Conservation (phyloP, 2,888 invertebrate genomes). For the Agrypnus murinus region DNA sequence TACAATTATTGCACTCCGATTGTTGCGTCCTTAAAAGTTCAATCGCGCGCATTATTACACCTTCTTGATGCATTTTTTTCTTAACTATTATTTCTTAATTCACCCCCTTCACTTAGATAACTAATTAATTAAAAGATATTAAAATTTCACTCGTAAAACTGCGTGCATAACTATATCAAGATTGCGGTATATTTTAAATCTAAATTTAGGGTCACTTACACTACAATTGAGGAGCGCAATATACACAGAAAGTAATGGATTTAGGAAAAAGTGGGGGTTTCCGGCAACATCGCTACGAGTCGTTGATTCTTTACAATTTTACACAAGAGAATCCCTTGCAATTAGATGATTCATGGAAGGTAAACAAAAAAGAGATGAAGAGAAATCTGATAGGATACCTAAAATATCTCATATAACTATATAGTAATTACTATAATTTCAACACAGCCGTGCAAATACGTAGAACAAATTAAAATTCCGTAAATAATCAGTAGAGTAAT, state of each 20-base stretch:
- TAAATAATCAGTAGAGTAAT: too few relatives aligned
- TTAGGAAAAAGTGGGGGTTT: slow-evolving; percentile 42
- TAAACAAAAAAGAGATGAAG: too few relatives aligned
- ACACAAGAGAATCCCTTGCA: slow-evolving; percentile 21
- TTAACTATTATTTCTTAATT: neutral
- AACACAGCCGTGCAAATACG: too few relatives aligned
- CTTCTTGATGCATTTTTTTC: slow-evolving; percentile 28
- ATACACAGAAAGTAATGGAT: slow-evolving; percentile 28
- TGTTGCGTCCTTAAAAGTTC: slow-evolving; percentile 29
- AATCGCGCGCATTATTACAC: slow-evolving; percentile 35
- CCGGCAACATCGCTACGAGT: slow-evolving; percentile 47
- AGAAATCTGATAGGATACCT: too few relatives aligned
- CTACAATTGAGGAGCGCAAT: slow-evolving; percentile 34
- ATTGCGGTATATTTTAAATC: slow-evolving; percentile 17
- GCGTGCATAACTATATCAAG: neutral
- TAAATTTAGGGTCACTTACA: slow-evolving; percentile 43
- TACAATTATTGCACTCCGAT: slow-evolving; percentile 38
- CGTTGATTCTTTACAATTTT: slow-evolving; percentile 39
- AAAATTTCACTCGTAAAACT: neutral
- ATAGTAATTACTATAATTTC: too few relatives aligned
- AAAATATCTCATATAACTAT: too few relatives aligned
- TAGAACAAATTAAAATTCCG: too few relatives aligned
- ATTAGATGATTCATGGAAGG: neutral
- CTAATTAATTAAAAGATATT: neutral
- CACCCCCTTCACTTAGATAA: neutral